phyloP scores from a whole-genome alignment of 2,797 vertebrate species.

The Muscicapa comitata region DNA sequence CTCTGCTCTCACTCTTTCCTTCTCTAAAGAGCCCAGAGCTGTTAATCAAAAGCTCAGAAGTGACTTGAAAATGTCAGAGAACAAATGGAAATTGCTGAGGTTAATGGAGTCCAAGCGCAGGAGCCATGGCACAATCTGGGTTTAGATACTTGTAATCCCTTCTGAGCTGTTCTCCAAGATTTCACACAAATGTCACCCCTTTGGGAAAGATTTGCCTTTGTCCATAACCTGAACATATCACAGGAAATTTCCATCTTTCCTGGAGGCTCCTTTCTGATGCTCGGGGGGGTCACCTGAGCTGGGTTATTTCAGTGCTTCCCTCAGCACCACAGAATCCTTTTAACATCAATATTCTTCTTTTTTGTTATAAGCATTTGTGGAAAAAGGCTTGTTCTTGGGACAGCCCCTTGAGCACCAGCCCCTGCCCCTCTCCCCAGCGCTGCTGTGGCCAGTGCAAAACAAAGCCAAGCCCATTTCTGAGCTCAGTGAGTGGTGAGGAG shows the following conservation, averaged over 20 bases:
- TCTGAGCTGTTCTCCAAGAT: not conserved
- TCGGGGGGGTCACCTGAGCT: not conserved
- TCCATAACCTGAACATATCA: not conserved
- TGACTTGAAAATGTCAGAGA: not conserved
- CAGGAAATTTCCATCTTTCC: not conserved
- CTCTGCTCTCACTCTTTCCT: accelerated
- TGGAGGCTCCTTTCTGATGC: not conserved
- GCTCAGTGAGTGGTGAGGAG: accelerated
- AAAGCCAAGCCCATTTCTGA: not conserved
- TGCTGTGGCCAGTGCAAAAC: not conserved
- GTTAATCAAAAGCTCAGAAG: not conserved
- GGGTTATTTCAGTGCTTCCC: not conserved
- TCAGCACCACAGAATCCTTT: not conserved
- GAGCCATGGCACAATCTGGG: accelerated
- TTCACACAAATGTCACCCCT: not conserved
- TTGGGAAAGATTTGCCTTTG: not conserved
- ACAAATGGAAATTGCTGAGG: not conserved
- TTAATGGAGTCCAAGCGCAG: not conserved
- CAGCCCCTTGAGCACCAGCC: not conserved
- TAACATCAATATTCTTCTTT: not conserved
- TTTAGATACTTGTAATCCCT: not conserved
- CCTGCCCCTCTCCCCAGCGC: accelerated
- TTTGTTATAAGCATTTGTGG: too few species aligned
- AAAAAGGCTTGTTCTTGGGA: accelerated
- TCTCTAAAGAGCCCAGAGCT: accelerated